phyloP scores from a whole-genome alignment of 2,113 vertebrate species.

The Cryptomyrus ogoouensis region DNA sequence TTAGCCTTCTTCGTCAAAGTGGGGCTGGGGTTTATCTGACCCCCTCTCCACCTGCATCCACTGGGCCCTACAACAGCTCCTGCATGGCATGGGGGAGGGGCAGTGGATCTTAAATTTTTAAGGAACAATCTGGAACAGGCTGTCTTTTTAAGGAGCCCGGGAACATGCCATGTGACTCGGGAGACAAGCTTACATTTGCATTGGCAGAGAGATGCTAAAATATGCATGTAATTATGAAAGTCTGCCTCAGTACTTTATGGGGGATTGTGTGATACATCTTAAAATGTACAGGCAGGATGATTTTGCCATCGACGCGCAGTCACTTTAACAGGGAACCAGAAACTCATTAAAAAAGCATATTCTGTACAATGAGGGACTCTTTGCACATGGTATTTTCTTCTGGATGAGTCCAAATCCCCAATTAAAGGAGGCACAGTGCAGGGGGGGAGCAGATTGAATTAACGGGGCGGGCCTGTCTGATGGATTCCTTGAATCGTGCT shows the following conservation, averaged over 20 bases:
- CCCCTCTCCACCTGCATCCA: not conserved
- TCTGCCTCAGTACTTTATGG: not conserved
- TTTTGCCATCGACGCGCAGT: not conserved
- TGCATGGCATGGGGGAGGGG: not conserved
- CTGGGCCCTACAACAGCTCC: not conserved
- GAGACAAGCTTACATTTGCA: not conserved
- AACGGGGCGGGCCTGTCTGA: not conserved
- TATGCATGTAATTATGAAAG: not conserved
- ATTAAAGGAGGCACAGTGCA: not conserved
- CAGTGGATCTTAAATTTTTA: not conserved
- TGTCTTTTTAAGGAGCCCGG: not conserved
- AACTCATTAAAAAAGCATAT: not conserved
- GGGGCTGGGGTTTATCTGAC: not conserved
- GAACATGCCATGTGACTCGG: not conserved
- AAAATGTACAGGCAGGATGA: not conserved
- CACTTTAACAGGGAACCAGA: not conserved
- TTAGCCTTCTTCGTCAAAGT: not conserved
- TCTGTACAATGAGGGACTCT: not conserved
- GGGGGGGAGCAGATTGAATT: not conserved
- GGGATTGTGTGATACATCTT: not conserved
- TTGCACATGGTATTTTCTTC: not conserved
- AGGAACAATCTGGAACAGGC: not conserved
- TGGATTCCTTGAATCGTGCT: not conserved
- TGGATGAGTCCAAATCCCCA: constrained; percentile 6
- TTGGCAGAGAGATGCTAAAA: constrained; percentile 6